phyloP scores from a whole-genome alignment of 2,113 vertebrate genomes.

The Apistogramma diplotaenia region DNA sequence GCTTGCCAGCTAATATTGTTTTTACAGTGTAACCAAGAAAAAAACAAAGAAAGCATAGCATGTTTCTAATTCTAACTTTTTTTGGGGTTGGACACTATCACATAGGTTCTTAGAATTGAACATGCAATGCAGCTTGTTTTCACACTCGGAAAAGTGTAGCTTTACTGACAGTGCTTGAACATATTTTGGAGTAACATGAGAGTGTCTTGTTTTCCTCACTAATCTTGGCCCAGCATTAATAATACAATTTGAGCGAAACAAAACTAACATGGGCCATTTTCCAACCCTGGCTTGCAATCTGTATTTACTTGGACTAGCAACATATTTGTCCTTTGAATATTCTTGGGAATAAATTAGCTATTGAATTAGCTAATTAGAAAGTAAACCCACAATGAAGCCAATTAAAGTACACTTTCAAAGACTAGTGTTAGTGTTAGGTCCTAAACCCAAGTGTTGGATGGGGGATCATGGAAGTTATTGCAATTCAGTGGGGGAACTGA shows the following conservation, averaged over 20 bases:
- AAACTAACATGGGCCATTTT: not conserved
- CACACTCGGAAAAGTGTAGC: not conserved
- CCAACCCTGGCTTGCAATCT: constrained; percentile 9
- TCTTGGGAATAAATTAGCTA: constrained; percentile 1
- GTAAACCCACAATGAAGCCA: not conserved
- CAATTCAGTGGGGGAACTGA: not conserved
- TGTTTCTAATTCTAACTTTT: not conserved
- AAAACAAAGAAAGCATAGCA: too few relatives aligned
- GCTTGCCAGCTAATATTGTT: not conserved
- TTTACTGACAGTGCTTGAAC: not conserved
- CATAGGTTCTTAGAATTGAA: not conserved
- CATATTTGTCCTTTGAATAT: constrained; percentile 7
- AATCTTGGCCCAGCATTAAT: constrained; percentile 18
- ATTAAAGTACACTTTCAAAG: not conserved
- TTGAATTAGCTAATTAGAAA: not conserved
- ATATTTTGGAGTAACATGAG: constrained; percentile 10
- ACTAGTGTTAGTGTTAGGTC: not conserved
- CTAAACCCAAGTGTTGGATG: not conserved
- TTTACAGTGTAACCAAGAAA: too few relatives aligned
- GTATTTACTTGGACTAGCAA: not conserved
- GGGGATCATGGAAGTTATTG: not conserved
- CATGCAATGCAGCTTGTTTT: not conserved
- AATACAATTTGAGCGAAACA: constrained; percentile 11
- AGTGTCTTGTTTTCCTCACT: not conserved
- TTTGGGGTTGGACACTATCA: not conserved